Evolutionary conservation across 1,140 invertebrate genomes (phyloP).

Genomic region (Drosophila repletoides): DNA sequence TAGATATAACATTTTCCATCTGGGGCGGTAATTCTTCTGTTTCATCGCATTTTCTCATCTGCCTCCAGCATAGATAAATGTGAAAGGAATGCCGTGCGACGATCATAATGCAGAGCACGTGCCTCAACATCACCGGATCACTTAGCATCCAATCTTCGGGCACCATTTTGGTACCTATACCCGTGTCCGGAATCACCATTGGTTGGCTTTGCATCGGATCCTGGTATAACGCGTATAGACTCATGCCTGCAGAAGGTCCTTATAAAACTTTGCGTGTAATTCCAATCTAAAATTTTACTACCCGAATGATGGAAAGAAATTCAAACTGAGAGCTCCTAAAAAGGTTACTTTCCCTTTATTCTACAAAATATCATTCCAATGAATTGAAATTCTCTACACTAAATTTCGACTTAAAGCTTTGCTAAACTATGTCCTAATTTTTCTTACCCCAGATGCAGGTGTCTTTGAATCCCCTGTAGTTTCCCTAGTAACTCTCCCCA

Average conservation of each 20-base stretch:
- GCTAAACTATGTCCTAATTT: no score
- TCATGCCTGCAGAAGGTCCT: no score
- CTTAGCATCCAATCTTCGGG: not conserved
- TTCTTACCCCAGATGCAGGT: no score
- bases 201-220: conserved; percentile 31
- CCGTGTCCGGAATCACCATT: not conserved
- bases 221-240: conserved; percentile 33
- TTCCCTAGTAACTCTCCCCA: no score
- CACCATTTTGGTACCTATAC: not conserved
- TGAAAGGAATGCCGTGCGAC: conserved; percentile 26
- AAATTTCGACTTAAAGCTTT: no score
- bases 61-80: conserved; percentile 34
- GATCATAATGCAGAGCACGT: conserved; percentile 34
- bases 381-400: no score
- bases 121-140: conserved; percentile 47
- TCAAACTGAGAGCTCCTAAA: not conserved
- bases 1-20: conserved; percentile 8
- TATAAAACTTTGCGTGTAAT: no score
- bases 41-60: conserved; percentile 8
- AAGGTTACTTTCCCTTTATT: not conserved
- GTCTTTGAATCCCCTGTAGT: no score
- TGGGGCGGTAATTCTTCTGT: not conserved
- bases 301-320: not conserved
- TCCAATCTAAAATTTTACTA: not conserved
- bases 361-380: no score